These are phyloP conservation scores for Atopsyche davidsoni DNA, from an alignment of 1,140 invertebrate species.

Conservation along the genomic window DNA sequence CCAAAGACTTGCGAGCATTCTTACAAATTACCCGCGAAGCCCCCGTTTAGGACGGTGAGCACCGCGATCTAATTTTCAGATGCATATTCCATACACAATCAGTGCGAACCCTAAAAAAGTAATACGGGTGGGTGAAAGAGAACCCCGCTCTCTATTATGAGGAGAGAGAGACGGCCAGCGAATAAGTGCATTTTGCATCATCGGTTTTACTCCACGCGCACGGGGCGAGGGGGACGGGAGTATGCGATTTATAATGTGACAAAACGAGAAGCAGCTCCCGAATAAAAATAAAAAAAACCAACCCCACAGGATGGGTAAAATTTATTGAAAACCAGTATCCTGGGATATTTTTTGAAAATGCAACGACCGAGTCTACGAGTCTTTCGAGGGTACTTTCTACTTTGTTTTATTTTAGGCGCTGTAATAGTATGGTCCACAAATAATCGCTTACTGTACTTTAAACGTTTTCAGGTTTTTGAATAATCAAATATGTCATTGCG, in stretches of 20 bases:
- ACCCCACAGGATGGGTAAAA: constrained; percentile 18
- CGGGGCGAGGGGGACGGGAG: constrained; percentile 18
- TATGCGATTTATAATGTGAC: constrained; percentile 26
- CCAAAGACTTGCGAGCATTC: no score
- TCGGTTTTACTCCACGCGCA: constrained; percentile 17
- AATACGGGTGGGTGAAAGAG: constrained; percentile 26
- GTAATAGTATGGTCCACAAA: no score
- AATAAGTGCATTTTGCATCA: constrained; percentile 32
- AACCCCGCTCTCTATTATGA: constrained; percentile 13
- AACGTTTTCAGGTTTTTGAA: no score
- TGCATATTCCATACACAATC: constrained; percentile 25
- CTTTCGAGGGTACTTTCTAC: no score
- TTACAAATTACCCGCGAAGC: neutral
- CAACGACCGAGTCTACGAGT: no score
- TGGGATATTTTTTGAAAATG: no score
- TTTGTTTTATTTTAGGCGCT: no score
- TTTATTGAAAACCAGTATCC: no score
- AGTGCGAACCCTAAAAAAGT: constrained; percentile 29
- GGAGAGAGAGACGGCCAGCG: constrained; percentile 22
- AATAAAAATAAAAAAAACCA: constrained; percentile 25
- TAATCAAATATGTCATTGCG: no score
- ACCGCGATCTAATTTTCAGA: constrained; percentile 22
- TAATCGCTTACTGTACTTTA: no score
- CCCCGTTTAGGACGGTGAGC: constrained; percentile 13
- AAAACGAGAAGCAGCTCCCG: constrained; percentile 26